Evolutionary conservation across 1,140 invertebrate genomes (phyloP).

Genomic region (Penaeus vannamei): DNA sequence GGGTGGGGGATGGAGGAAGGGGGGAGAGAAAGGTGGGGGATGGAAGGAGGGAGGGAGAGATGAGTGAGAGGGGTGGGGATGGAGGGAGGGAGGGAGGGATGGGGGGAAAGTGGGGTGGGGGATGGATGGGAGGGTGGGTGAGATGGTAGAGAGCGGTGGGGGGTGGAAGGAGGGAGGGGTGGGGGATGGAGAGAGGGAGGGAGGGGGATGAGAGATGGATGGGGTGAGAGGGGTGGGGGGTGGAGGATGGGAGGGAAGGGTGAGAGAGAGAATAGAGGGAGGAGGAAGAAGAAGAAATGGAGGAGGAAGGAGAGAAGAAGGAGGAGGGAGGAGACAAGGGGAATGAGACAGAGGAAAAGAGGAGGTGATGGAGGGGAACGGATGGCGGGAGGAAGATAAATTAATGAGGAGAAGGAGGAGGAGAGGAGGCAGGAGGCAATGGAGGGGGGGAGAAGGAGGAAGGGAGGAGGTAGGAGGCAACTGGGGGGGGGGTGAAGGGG

Average conservation of each 20-base stretch:
- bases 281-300: too few relatives aligned
- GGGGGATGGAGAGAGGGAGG: too few relatives aligned
- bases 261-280: too few relatives aligned
- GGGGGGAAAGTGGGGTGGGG: not conserved
- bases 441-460: not conserved
- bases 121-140: not conserved
- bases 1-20: too few relatives aligned
- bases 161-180: not conserved
- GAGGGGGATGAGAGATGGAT: not conserved
- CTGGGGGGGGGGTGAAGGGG: not conserved
- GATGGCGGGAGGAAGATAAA: not conserved
- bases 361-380: too few relatives aligned
- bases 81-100: not conserved
- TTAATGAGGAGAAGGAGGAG: not conserved
- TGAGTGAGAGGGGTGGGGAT: not conserved
- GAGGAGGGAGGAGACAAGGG: too few relatives aligned
- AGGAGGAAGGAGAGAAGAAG: too few relatives aligned
- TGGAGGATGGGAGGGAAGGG: not conserved
- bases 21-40: not conserved
- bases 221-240: not conserved
- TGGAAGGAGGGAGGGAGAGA: too few relatives aligned
- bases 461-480: not conserved
- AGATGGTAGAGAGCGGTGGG: not conserved
- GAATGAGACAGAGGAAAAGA: too few relatives aligned
- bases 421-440: not conserved